Conservation (phyloP, 2,888 invertebrate genomes). For the Gryllus longicercus region DNA sequence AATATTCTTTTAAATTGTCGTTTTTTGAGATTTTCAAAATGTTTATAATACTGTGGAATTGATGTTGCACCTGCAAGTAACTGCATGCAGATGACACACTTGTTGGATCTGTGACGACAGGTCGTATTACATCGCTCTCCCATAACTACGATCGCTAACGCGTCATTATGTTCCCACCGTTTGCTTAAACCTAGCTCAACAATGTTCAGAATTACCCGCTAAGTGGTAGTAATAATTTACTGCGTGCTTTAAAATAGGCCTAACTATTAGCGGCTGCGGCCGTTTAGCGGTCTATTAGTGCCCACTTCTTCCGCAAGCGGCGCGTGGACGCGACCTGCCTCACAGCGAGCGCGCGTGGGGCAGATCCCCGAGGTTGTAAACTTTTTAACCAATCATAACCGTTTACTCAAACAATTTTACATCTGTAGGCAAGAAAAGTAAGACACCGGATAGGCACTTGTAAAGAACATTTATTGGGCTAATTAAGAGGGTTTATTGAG, state of each 20-base stretch:
- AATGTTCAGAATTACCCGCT: slow-evolving; percentile 8
- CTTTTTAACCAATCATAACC: slow-evolving; percentile 17
- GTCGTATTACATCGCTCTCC: background rate
- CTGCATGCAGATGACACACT: background rate
- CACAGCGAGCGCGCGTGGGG: background rate
- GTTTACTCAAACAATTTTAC: slow-evolving; percentile 10
- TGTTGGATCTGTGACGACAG: background rate
- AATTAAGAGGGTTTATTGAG: slow-evolving; percentile 8
- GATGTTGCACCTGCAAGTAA: too few species aligned
- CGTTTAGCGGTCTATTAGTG: background rate
- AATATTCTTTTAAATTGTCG: too few species aligned
- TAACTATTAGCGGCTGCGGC: slow-evolving; percentile 6
- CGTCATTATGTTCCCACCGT: background rate
- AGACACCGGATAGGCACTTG: slow-evolving; percentile 10
- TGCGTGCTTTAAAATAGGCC: slow-evolving; percentile 11
- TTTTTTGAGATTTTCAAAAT: too few species aligned
- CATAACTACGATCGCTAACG: background rate
- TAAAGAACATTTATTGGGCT: slow-evolving; percentile 8
- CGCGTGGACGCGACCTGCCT: slow-evolving; percentile 7
- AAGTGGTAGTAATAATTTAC: slow-evolving; percentile 17
- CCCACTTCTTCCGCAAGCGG: background rate
- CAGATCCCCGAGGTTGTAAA: background rate
- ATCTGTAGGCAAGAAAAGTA: slow-evolving; percentile 9
- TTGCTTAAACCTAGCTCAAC: background rate
- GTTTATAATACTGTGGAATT: too few species aligned